Evolutionary conservation across 2,888 invertebrate species (phyloP).

Genomic region (Diaphora mendica): DNA sequence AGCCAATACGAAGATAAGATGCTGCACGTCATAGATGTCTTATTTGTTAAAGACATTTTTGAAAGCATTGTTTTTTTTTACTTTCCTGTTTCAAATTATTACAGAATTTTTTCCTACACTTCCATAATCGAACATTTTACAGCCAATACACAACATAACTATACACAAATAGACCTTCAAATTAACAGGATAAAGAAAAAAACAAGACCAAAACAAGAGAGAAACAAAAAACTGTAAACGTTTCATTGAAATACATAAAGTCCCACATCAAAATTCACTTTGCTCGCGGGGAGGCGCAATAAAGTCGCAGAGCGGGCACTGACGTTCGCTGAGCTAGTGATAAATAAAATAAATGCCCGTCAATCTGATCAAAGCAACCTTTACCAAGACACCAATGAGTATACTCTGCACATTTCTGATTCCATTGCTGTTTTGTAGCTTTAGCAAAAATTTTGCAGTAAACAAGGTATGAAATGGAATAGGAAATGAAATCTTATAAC

Average conservation of each 20-base stretch:
- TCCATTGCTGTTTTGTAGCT: conserved; percentile 37
- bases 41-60: not conserved
- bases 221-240: conserved; percentile 63
- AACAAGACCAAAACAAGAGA: conserved; percentile 35
- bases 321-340: conserved; percentile 56
- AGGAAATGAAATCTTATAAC: conserved; percentile 16
- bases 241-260: conserved; percentile 74
- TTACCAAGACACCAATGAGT: conserved; percentile 34
- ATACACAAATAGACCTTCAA: conserved; percentile 42
- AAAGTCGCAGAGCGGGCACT: conserved; percentile 61
- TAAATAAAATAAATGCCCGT: conserved; percentile 65
- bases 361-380: conserved; percentile 55
- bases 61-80: not conserved
- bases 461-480: conserved; percentile 28
- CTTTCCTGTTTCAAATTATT: not conserved
- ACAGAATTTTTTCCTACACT: not conserved
- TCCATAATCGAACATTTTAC: not conserved
- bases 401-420: conserved; percentile 23
- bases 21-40: not conserved
- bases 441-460: not conserved
- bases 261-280: conserved; percentile 81
- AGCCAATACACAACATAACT: conserved; percentile 28
- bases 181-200: conserved; percentile 44
- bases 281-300: conserved; percentile 69
- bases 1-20: conserved; percentile 11